Conservation (phyloP, 2,888 invertebrate genomes). For the Cheilosia pagana region DNA sequence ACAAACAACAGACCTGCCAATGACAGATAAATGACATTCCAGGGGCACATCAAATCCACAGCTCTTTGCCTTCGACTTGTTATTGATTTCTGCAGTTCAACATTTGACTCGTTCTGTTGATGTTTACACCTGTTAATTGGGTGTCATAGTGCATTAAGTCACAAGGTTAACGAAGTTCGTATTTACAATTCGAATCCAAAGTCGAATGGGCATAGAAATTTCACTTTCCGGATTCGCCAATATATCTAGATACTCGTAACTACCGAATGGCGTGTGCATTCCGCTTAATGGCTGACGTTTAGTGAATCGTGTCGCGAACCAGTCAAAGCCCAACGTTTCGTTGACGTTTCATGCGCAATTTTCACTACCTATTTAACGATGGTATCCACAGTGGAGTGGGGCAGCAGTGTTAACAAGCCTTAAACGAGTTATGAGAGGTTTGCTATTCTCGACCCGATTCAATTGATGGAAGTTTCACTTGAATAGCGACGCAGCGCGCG, state of each 20-base stretch:
- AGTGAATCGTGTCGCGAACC: constrained; percentile 32
- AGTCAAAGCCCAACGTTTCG: constrained; percentile 1
- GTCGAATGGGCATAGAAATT: neutral
- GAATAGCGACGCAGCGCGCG: constrained; percentile 4
- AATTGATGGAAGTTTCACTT: constrained; percentile 31
- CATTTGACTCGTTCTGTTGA: constrained; percentile 5
- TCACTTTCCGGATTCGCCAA: constrained; percentile 26
- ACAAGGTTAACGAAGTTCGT: constrained; percentile 42
- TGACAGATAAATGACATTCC: constrained; percentile 16
- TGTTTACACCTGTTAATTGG: constrained; percentile 7
- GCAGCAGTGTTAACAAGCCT: constrained; percentile 7
- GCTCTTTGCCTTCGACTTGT: constrained; percentile 28
- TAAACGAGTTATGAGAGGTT: constrained; percentile 50
- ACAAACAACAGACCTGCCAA: constrained; percentile 16
- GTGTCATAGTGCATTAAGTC: constrained; percentile 25
- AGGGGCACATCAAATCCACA: neutral
- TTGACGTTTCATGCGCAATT: constrained; percentile 42
- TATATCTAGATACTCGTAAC: constrained; percentile 15
- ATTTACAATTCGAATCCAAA: neutral
- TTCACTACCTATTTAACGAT: constrained; percentile 5
- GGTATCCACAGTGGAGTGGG: neutral
- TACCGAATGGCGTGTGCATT: constrained; percentile 47
- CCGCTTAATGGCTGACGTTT: constrained; percentile 38
- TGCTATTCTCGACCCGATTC: constrained; percentile 9
- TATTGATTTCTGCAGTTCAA: constrained; percentile 23